Evolutionary conservation across 2,888 invertebrate species (phyloP).

Genomic region (Cephus spinipes): DNA sequence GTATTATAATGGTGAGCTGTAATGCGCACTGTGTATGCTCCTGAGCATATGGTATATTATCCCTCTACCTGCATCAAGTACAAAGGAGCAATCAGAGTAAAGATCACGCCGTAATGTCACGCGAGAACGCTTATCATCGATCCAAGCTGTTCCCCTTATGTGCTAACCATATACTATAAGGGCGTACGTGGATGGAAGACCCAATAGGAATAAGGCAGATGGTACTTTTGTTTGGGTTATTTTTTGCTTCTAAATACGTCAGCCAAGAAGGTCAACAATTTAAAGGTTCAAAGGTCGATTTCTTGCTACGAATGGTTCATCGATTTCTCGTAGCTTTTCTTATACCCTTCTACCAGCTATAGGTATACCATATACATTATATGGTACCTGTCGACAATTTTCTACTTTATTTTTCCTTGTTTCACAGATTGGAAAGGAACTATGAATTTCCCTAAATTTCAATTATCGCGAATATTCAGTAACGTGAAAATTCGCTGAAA

Average conservation of each 20-base stretch:
- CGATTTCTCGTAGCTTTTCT: not conserved
- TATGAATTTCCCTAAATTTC: not conserved
- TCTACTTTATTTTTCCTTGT: not conserved
- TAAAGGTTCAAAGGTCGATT: not conserved
- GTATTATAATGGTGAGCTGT: conserved; percentile 6
- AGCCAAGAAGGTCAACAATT: not conserved
- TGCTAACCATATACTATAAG: not conserved
- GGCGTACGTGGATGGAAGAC: not conserved
- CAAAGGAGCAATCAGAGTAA: conserved; percentile 36
- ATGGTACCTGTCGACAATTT: not conserved
- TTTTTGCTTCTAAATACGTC: not conserved
- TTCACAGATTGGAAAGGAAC: not conserved
- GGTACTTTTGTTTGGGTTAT: not conserved
- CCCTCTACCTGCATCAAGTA: conserved; percentile 26
- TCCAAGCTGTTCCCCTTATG: not conserved
- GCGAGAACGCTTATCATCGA: conserved; percentile 6
- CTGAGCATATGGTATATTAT: conserved; percentile 17
- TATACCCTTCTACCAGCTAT: not conserved
- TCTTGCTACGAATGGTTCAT: not conserved
- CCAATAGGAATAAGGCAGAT: not conserved
- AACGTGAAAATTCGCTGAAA: not conserved
- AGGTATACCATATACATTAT: not conserved
- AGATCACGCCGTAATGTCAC: conserved; percentile 8
- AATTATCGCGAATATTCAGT: not conserved
- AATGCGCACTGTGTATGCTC: not conserved